Evolutionary conservation across 1,140 invertebrate species (phyloP).

Genomic region (Charaxes varanes): DNA sequence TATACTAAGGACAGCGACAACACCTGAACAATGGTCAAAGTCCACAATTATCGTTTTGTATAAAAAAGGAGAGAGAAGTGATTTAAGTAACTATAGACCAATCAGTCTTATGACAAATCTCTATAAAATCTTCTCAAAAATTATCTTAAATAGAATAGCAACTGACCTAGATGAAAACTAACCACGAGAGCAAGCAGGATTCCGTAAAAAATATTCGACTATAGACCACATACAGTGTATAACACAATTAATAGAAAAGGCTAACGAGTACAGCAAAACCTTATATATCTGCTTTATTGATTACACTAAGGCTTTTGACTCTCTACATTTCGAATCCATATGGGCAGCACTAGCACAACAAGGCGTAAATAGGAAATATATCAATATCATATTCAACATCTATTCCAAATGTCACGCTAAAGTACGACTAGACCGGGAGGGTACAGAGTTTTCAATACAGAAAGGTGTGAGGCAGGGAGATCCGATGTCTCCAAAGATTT

Average conservation of each 20-base stretch:
- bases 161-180: conserved; percentile 18
- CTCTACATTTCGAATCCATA: conserved; percentile 10
- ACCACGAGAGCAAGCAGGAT: conserved; percentile 21
- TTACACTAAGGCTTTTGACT: conserved; percentile 21
- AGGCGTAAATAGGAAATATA: conserved; percentile 11
- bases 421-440: background rate
- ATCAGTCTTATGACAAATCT: conserved; percentile 24
- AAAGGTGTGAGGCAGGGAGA: conserved; percentile 1
- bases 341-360: conserved; percentile 14
- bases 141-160: conserved; percentile 19
- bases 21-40: conserved; percentile 19
- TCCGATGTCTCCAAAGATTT: background rate
- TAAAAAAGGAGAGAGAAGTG: conserved; percentile 17
- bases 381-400: too few species aligned
- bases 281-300: conserved; percentile 22
- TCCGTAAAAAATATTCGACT: conserved; percentile 18
- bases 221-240: conserved; percentile 18
- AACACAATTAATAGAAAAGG: conserved; percentile 16
- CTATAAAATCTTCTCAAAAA: conserved; percentile 22
- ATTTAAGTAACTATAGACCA: conserved; percentile 19
- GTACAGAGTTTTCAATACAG: background rate
- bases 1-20: conserved; percentile 14
- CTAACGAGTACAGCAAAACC: conserved; percentile 12
- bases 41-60: conserved; percentile 18
- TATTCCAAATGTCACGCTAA: conserved; percentile 1